Evolutionary conservation across 1,140 invertebrate species (phyloP), one percentile per base, ranked within the genome.

Genomic region (Calephelis virginiensis): DNA sequence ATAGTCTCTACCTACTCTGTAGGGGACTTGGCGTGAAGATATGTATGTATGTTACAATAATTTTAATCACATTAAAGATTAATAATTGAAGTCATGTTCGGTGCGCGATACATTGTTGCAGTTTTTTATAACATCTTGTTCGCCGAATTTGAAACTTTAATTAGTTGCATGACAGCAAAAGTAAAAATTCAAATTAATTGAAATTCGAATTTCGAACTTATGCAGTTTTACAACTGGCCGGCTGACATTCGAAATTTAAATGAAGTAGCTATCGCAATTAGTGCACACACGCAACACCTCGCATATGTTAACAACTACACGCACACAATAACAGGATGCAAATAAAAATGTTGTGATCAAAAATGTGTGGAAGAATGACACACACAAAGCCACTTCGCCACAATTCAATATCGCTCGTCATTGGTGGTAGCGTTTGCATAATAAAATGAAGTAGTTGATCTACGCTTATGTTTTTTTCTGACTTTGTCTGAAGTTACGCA

Each of bases 201-300:
- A 80, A 76, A 74, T 82, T 79, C 62, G 63, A 80, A 76, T 73
- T 82, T 79, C 62, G 17, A 60, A 80, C 80, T 85, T 88, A 85
- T 66, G 62, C 72, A 61, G 46, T 75, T 87, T 81, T 77, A 64
- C 46, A 75, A 67, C 69, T 63, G 67, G 74, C n/a, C 76, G 77
- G 45, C 82, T 82, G 86, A 84, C 83, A 86, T 86, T 90, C 88
- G 86, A 89, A 89, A 90, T 90, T 89, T 90, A 90, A 89, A 90
- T 88, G 88, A 89, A 90, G 88, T 89, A 90, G 88, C 82, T 88
- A 90, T 90, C 86, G 81, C 86, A 90, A 90, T 90, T 90, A 90
- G 88, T 80, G 80, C 79, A 82, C 77, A 78, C 72, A 73, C 64
- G 53, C 53, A 59, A 59, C 53, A 38, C 28, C 5, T 56, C 50